Evolutionary conservation across 2,797 vertebrate species (phyloP).

Genomic region (Sebastiscus tertius): DNA sequence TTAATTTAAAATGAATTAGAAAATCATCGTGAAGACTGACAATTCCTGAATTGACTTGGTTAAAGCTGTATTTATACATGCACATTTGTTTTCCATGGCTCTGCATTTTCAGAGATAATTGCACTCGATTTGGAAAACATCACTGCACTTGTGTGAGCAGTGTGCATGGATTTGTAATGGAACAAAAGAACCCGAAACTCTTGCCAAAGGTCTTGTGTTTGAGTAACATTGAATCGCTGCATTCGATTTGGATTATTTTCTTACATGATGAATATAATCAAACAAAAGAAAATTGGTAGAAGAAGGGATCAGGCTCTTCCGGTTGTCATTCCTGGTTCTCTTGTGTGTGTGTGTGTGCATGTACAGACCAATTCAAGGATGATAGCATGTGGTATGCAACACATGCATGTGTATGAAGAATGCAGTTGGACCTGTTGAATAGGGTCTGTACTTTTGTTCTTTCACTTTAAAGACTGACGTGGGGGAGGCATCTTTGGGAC

Average conservation of each 20-base stretch:
- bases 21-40: neutral
- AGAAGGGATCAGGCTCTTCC: constrained; percentile 28
- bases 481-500: constrained; percentile 39
- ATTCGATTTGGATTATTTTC: neutral
- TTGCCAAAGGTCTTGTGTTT: neutral
- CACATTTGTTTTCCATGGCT: neutral
- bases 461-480: constrained; percentile 17
- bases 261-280: neutral
- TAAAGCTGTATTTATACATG: neutral
- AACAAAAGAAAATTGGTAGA: neutral
- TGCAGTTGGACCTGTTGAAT: constrained; percentile 46
- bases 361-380: constrained; percentile 36
- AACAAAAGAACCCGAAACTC: constrained; percentile 23
- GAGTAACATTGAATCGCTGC: neutral
- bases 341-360: constrained; percentile 48
- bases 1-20: neutral
- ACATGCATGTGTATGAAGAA: constrained; percentile 70
- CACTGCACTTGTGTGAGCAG: constrained; percentile 3
- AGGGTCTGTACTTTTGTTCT: constrained; percentile 18
- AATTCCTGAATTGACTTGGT: constrained; percentile 34
- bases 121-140: constrained; percentile 12
- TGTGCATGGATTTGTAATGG: constrained; percentile 23
- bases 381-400: constrained; percentile 54
- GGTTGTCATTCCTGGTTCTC: constrained; percentile 8
- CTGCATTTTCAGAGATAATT: neutral